Evolutionary conservation across 2,797 vertebrate species (phyloP).

Genomic region (Halcyon chelicuti): DNA sequence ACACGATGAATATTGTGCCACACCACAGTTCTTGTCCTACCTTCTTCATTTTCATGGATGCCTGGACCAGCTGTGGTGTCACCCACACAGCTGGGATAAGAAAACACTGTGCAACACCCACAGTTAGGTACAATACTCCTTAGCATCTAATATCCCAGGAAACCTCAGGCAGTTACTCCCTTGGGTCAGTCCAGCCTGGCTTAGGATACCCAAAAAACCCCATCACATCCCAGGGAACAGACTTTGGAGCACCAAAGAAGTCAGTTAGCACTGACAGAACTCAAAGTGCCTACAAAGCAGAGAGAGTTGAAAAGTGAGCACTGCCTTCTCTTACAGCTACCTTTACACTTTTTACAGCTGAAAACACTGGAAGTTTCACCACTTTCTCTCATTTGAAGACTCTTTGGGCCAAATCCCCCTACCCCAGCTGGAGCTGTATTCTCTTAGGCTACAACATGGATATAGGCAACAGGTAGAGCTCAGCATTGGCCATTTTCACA

Average conservation of each 20-base stretch:
- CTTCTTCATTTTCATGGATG: background rate
- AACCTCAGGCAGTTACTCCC: background rate
- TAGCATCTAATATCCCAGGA: background rate
- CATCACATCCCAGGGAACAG: background rate
- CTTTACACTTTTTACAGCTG: background rate
- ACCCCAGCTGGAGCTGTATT: background rate
- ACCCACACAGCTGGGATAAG: background rate
- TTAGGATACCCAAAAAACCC: background rate
- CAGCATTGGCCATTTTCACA: background rate
- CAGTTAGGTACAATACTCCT: background rate
- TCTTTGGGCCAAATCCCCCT: background rate
- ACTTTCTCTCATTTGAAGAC: background rate
- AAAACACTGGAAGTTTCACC: background rate
- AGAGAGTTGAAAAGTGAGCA: background rate
- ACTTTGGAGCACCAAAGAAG: background rate
- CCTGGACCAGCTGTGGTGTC: background rate
- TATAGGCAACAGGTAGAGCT: background rate
- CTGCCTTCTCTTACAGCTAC: background rate
- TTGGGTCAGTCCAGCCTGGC: background rate
- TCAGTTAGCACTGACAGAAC: background rate
- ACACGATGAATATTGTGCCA: background rate
- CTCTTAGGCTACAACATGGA: background rate
- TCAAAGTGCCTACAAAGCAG: background rate
- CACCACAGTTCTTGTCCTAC: background rate
- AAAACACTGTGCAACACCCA: background rate